Evolutionary conservation across 2,888 invertebrate genomes (phyloP), one percentile per base, ranked within the genome.

Genomic region (Epistrophe grossulariae): DNA sequence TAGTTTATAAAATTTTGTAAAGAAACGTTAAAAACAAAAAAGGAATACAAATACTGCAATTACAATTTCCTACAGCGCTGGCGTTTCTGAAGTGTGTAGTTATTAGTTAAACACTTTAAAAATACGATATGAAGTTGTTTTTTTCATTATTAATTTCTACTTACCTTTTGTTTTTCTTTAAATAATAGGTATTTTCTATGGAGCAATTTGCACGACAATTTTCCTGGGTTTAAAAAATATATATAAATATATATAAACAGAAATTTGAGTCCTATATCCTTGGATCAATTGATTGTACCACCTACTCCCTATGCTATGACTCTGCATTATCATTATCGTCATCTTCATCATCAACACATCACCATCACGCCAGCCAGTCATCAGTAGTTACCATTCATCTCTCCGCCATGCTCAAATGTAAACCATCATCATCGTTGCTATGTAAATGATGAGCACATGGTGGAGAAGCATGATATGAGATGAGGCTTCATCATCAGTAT

Each of bases 351-450:
- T 59, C 62, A 62, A 48, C 84, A 38, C 50, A 68, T 50, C 72
- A 80, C 72, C 77, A 68, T 48, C 28, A 40, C 40, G 45, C 45
- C 71, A 68, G 50, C 68, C 68, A 45, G 28, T 68, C 50, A 50
- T 50, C 50, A 68, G 31, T 50, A 73, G 79, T 74, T 74, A 62
- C 68, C 43, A 78, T 64, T 52, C 66, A 74, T 79, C 40, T 79
- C 40, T 72, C 57, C 28, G 28, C 28, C 57, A 73, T 68, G 64
- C 71, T 71, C 48, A 45, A 72, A 66, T 71, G 79, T 59, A 76
- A 79, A 52, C 55, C 66, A 45, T 31, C 66, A 45, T 31, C 72
- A 52, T 38, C 28, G 31, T 59, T 52, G 66, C 66, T 19, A 28
- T 66, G 66, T 50, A 45, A 43, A 40, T n/a, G 71, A 19, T 48